Base-by-base conservation (phyloP, 2,888 invertebrate species). In the Clitarchus hookeri region DNA sequence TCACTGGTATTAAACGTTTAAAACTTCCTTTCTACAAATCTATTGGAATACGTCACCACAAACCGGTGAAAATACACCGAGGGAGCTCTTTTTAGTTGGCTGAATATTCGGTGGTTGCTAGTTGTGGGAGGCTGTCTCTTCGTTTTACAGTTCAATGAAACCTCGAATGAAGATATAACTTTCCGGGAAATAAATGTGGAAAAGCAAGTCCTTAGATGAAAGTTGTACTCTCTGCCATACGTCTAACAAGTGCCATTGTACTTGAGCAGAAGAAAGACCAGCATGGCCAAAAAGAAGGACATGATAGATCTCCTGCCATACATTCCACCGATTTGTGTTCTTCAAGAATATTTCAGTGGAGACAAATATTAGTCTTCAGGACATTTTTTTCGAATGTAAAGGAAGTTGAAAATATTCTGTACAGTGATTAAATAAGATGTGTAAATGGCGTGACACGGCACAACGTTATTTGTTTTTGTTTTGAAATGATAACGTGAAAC, bases 71-170 rank as follows among this genome's bases (percentile, higher is more conserved):
- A 82, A 23, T n/a, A 82, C 36, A 27, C 27, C 13, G 36, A 82
- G 13, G 82, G 86, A 44, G 54, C 86, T 77, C 44, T 86, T 25
- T 85, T 89, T 16, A 88, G 86, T 79, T 88, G 89, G 88, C 84
- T 88, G 79, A 84, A 88, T 84, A 88, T 88, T 65, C 86, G 87
- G 86, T 88, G 88, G 88, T 85, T 88, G 65, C 84, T 87, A 78
- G 86, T 88, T 86, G 85, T 85, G 85, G 87, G 87, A 83, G 86
- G 11, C 36, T 27, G 16, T 36, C 82, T 27, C 0, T 82, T 82
- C 19, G n/a, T 44, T 36, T 36, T 82, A 19, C 16, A 19, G 12
- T 82, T 27, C 82, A 82, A 82, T 13, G 26, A 82, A 82, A 82
- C 11, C 6, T 19, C 26, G 6, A 82, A 82, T 26, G 27, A 82